Percentiles rank a stretch among this genome's conserved stretches.
Conservation (phyloP, 2,797 vertebrate species). For the Liasis olivaceus region DNA sequence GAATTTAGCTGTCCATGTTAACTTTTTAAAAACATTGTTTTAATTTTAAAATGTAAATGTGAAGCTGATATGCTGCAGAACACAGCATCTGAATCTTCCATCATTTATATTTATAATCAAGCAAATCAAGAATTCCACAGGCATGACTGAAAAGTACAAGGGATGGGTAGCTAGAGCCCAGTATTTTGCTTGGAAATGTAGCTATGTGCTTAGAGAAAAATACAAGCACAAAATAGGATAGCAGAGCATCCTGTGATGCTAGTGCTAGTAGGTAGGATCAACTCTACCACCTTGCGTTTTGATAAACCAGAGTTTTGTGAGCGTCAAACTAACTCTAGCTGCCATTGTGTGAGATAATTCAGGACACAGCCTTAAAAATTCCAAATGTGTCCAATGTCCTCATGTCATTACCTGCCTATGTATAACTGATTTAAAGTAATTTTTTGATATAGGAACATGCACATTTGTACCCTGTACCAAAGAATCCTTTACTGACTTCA, state of each 20-base stretch:
- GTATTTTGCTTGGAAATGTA: not conserved
- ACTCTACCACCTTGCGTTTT: not conserved
- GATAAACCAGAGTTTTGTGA: not conserved
- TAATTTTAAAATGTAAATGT: not conserved
- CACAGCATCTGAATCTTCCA: not conserved
- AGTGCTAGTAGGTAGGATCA: not conserved
- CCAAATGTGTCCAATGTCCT: too few species aligned
- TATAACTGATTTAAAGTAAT: not conserved
- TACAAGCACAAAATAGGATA: not conserved
- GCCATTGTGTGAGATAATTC: not conserved
- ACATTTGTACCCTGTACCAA: not conserved
- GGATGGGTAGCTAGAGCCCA: not conserved
- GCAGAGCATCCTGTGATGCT: not conserved
- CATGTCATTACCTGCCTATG: not conserved
- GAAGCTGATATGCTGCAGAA: not conserved
- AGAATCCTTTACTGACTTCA: slow-evolving; percentile 21
- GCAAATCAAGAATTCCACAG: not conserved
- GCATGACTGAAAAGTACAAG: not conserved
- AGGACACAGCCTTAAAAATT: not conserved
- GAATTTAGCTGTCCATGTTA: not conserved
- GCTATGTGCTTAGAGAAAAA: not conserved
- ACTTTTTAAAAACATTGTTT: not conserved
- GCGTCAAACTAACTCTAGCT: not conserved
- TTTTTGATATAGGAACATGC: not conserved
- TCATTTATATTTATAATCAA: not conserved